Percentiles rank a stretch among this genome's conserved stretches.
phyloP scores from a whole-genome alignment of 2,888 invertebrate species.

The Drosophila lutescens region DNA sequence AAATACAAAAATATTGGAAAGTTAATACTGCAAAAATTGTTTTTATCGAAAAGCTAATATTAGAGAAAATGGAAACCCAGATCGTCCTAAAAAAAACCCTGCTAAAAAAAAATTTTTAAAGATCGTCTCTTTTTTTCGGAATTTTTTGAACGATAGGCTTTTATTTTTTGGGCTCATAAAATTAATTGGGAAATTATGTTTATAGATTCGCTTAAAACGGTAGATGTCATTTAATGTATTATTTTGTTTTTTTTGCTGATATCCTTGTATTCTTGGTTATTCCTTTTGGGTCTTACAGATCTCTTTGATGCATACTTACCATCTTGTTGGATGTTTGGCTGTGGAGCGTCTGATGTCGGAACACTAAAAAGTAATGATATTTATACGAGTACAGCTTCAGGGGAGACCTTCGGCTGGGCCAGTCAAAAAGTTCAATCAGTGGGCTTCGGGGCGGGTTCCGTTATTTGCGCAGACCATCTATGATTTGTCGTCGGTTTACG shows the following conservation, averaged over 20 bases:
- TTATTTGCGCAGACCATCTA: conserved; percentile 58
- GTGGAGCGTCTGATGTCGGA: conserved; percentile 55
- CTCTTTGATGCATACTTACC: conserved; percentile 51
- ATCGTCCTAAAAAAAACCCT: no score
- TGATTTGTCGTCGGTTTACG: conserved; percentile 39
- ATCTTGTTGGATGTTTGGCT: conserved; percentile 56
- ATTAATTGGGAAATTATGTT: no score
- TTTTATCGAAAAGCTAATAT: no score
- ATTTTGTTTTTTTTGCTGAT: background rate
- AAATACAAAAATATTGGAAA: no score
- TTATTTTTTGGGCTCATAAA: no score
- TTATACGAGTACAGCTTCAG: conserved; percentile 52
- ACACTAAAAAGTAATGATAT: conserved; percentile 44
- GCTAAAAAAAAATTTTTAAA: no score
- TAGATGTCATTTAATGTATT: background rate
- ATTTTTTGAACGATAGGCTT: no score
- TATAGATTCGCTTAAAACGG: no score
- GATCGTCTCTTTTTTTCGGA: no score
- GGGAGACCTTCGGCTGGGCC: conserved; percentile 60
- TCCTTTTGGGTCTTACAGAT: background rate
- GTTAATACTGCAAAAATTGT: no score
- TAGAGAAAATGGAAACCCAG: no score
- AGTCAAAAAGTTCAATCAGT: conserved; percentile 54
- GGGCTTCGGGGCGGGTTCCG: conserved; percentile 62
- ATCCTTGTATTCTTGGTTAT: background rate